Evolutionary conservation across 2,797 vertebrate genomes (phyloP).

Genomic region (Prunella strophiata): DNA sequence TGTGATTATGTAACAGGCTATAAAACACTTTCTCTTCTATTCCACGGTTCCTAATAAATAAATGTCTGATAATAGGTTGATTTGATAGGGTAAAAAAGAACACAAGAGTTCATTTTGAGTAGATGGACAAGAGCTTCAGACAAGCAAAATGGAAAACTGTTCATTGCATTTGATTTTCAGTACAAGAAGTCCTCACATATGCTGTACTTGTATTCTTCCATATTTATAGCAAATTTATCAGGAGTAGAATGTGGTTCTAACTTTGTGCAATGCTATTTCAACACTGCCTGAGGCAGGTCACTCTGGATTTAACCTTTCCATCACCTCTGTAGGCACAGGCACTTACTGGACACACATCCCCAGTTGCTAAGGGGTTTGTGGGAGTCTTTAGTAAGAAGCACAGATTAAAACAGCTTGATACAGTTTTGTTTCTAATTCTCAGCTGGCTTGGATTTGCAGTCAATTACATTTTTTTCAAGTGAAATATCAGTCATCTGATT

Average conservation of each 20-base stretch:
- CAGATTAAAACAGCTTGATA: neutral
- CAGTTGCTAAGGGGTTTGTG: neutral
- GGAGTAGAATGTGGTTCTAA: neutral
- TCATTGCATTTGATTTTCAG: neutral
- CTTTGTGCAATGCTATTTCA: neutral
- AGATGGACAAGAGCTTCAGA: neutral
- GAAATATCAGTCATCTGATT: neutral
- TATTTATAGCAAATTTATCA: neutral
- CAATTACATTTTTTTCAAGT: neutral
- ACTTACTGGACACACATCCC: neutral
- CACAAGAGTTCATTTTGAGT: neutral
- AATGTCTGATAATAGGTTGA: neutral
- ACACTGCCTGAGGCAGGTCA: neutral
- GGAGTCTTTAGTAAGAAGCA: neutral
- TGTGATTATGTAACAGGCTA: neutral
- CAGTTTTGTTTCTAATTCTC: neutral
- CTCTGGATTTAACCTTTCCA: neutral
- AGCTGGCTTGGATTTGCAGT: neutral
- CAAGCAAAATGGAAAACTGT: neutral
- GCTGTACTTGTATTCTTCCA: neutral
- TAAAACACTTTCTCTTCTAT: neutral
- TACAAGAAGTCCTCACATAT: neutral
- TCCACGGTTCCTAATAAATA: neutral
- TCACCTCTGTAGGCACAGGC: neutral
- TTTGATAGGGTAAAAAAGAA: neutral